phyloP scores from a whole-genome alignment of 2,113 vertebrate genomes.

The Neotoma lepida region DNA sequence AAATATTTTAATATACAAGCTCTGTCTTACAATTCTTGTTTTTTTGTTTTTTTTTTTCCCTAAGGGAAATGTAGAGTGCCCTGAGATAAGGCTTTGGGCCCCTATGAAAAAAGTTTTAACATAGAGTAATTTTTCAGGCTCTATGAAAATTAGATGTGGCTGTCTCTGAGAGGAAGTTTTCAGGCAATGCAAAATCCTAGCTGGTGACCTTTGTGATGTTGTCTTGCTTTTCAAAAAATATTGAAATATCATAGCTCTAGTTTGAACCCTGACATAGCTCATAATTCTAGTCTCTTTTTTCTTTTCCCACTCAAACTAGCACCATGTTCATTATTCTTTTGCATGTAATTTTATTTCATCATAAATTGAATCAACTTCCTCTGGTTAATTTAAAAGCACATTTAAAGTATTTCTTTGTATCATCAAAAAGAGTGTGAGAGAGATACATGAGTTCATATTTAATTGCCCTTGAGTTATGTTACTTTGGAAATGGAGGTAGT shows the following conservation, averaged over 20 bases:
- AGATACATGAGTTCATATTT: not conserved
- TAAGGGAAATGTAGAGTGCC: conserved; percentile 7
- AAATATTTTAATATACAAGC: conserved; percentile 12
- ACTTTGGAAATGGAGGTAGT: not conserved
- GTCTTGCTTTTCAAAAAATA: conserved; percentile 48
- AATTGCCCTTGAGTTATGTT: not conserved
- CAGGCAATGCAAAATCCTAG: not conserved
- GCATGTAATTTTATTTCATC: conserved; percentile 28
- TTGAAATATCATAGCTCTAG: not conserved
- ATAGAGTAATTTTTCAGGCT: conserved; percentile 41
- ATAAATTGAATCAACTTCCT: not conserved
- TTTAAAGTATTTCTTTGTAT: not conserved
- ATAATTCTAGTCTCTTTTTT: not conserved
- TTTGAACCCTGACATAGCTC: not conserved
- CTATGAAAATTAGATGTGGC: conserved; percentile 51
- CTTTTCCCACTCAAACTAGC: conserved; percentile 1
- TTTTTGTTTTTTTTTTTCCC: not conserved
- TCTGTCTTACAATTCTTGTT: conserved; percentile 11
- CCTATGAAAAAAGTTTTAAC: not conserved
- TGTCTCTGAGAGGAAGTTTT: not conserved
- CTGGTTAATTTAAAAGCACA: conserved; percentile 6
- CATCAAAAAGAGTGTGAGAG: conserved; percentile 25
- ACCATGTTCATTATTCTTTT: not conserved
- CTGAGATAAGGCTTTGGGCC: not conserved
- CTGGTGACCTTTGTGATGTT: not conserved